Evolutionary conservation across 1,140 invertebrate genomes (phyloP).

Genomic region (Drosophila arizonae): DNA sequence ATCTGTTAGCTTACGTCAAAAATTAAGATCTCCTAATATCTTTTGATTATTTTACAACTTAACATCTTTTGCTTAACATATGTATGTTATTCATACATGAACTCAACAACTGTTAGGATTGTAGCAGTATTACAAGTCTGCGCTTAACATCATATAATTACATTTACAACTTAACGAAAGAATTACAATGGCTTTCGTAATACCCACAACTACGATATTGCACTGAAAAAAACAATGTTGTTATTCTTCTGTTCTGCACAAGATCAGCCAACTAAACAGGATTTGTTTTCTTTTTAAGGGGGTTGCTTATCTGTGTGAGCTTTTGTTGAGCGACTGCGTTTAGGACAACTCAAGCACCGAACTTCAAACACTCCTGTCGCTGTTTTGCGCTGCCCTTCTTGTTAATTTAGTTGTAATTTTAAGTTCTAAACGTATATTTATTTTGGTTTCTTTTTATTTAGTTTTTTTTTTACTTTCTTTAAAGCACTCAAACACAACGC

Average conservation of each 20-base stretch:
- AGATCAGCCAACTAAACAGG: slow-evolving; percentile 57
- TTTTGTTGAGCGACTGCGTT: slow-evolving; percentile 15
- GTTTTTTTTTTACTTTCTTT: slow-evolving; percentile 69
- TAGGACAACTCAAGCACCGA: slow-evolving; percentile 37
- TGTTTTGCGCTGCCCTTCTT: slow-evolving; percentile 19
- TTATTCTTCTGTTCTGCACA: slow-evolving; percentile 9
- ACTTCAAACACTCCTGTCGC: slow-evolving; percentile 16
- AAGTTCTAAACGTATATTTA: slow-evolving; percentile 51
- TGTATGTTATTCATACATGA: neutral
- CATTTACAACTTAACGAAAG: neutral
- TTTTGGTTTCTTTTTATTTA: slow-evolving; percentile 69
- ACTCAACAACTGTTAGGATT: neutral
- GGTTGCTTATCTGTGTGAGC: slow-evolving; percentile 31
- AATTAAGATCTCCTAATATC: neutral
- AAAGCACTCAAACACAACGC: slow-evolving; percentile 40
- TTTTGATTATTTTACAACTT: neutral
- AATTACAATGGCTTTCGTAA: slow-evolving; percentile 34
- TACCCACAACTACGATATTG: slow-evolving; percentile 50
- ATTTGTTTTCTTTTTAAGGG: slow-evolving; percentile 43
- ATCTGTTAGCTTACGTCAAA: neutral
- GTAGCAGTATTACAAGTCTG: neutral
- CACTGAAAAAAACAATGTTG: slow-evolving; percentile 32
- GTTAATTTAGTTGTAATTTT: slow-evolving; percentile 48
- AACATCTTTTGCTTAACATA: neutral
- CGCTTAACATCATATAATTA: neutral